phyloP scores from a whole-genome alignment of 2,797 vertebrate genomes.

The Pygocentrus nattereri region DNA sequence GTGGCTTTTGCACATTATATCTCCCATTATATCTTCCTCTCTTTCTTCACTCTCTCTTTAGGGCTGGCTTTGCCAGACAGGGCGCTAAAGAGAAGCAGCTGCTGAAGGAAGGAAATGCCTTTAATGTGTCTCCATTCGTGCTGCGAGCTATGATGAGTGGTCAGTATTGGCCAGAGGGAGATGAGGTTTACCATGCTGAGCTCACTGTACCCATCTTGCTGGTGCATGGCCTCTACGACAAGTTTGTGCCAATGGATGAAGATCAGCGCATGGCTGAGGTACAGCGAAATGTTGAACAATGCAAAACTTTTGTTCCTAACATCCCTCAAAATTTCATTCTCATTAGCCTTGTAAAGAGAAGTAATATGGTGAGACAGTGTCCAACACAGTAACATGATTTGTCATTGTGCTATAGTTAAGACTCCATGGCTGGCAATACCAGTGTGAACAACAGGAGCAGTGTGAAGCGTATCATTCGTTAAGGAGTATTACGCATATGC shows the following conservation, averaged over 20 bases:
- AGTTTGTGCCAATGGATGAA: slow-evolving; percentile 95
- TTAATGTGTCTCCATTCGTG: slow-evolving; percentile 96
- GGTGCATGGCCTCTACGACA: slow-evolving; percentile 96
- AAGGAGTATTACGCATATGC: slow-evolving; percentile 33
- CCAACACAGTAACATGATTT: not conserved
- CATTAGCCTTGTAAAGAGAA: not conserved
- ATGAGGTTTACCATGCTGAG: slow-evolving; percentile 96
- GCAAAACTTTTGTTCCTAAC: not conserved
- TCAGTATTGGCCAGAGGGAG: slow-evolving; percentile 98
- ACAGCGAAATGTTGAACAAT: slow-evolving; percentile 23
- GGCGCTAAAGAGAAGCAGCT: slow-evolving; percentile 98
- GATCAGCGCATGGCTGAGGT: slow-evolving; percentile 99
- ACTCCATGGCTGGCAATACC: not conserved
- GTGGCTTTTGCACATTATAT: not conserved
- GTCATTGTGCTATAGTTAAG: not conserved
- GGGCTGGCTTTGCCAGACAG: slow-evolving; percentile 95
- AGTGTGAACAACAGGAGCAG: slow-evolving; percentile 38
- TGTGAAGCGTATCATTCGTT: slow-evolving; percentile 41
- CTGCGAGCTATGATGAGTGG: slow-evolving; percentile 97
- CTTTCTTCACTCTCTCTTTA: slow-evolving; percentile 59
- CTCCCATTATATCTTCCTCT: not conserved
- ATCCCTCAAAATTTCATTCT: not conserved
- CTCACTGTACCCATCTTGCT: slow-evolving; percentile 93
- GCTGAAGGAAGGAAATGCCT: slow-evolving; percentile 93
- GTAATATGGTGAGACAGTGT: not conserved